These are phyloP conservation scores for Acheta domesticus DNA, from an alignment of 2,888 invertebrate genomes.

Conservation along the genomic window DNA sequence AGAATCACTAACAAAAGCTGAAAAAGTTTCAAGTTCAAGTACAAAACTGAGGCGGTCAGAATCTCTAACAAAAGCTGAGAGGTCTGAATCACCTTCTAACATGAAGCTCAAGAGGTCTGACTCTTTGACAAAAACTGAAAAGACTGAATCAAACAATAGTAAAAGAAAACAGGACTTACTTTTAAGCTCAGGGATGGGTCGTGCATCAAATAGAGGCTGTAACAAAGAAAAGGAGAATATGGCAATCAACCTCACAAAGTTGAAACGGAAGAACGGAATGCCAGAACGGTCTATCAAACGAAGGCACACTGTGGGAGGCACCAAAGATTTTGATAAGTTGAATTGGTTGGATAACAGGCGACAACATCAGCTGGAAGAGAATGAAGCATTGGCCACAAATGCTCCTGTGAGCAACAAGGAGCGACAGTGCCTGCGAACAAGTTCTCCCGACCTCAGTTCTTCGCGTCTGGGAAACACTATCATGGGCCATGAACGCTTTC, in stretches of 20 bases:
- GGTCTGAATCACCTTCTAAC: slow-evolving; percentile 45
- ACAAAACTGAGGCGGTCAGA: slow-evolving; percentile 54
- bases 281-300: slow-evolving; percentile 81
- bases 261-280: slow-evolving; percentile 71
- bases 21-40: slow-evolving; percentile 40
- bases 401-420: slow-evolving; percentile 46
- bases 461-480: slow-evolving; percentile 29
- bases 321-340: slow-evolving; percentile 76
- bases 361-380: slow-evolving; percentile 45
- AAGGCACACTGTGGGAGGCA: slow-evolving; percentile 88
- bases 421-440: slow-evolving; percentile 55
- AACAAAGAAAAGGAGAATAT: slow-evolving; percentile 36
- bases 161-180: slow-evolving; percentile 56
- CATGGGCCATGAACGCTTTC: slow-evolving; percentile 47
- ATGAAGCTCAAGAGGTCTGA: slow-evolving; percentile 57
- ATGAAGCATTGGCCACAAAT: slow-evolving; percentile 32
- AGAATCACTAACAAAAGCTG: slow-evolving; percentile 59
- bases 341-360: slow-evolving; percentile 56
- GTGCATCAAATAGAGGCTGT: slow-evolving; percentile 44
- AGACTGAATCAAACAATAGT: slow-evolving; percentile 75
- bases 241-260: slow-evolving; percentile 54
- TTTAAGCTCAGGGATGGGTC: slow-evolving; percentile 49
- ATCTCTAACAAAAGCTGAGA: slow-evolving; percentile 56
- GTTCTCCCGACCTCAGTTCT: slow-evolving; percentile 58
- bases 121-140: slow-evolving; percentile 67